Conservation (phyloP, 1,140 invertebrate species). For the Grapholita molesta region DNA sequence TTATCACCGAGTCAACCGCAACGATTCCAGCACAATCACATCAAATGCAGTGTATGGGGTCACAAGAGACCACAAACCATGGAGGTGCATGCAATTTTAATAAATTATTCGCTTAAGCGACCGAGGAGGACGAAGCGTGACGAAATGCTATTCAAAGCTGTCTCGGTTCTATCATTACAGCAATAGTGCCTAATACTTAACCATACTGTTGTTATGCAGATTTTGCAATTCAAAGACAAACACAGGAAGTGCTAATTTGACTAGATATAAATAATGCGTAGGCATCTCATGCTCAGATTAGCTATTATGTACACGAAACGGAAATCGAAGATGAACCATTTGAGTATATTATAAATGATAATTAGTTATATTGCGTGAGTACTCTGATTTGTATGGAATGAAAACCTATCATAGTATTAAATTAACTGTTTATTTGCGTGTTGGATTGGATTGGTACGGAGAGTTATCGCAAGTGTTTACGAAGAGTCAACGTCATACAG, state of each 20-base stretch:
- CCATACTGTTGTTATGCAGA: slow-evolving; percentile 1
- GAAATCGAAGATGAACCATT: not conserved
- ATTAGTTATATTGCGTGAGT: not conserved
- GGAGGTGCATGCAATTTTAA: slow-evolving; percentile 9
- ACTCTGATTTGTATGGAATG: not conserved
- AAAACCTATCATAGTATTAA: too few relatives aligned
- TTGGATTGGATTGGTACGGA: too few relatives aligned
- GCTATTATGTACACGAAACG: not conserved
- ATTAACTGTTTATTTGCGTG: too few relatives aligned
- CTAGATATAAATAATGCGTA: not conserved
- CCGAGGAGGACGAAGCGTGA: not conserved
- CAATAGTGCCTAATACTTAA: not conserved
- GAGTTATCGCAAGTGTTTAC: too few relatives aligned
- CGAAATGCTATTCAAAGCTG: not conserved
- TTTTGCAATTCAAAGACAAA: not conserved
- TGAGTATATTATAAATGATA: not conserved
- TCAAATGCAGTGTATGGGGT: not conserved
- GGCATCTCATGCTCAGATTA: not conserved
- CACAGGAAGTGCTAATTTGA: not conserved
- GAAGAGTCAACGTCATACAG: too few relatives aligned
- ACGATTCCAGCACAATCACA: not conserved
- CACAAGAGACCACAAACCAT: not conserved
- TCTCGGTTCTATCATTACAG: not conserved
- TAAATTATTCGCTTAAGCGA: slow-evolving; percentile 14
- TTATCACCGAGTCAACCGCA: not conserved